Percentiles rank a stretch among this genome's conserved stretches.
These are phyloP conservation scores for Sicus ferrugineus DNA, from an alignment of 2,888 invertebrate species.

Conservation along the genomic window DNA sequence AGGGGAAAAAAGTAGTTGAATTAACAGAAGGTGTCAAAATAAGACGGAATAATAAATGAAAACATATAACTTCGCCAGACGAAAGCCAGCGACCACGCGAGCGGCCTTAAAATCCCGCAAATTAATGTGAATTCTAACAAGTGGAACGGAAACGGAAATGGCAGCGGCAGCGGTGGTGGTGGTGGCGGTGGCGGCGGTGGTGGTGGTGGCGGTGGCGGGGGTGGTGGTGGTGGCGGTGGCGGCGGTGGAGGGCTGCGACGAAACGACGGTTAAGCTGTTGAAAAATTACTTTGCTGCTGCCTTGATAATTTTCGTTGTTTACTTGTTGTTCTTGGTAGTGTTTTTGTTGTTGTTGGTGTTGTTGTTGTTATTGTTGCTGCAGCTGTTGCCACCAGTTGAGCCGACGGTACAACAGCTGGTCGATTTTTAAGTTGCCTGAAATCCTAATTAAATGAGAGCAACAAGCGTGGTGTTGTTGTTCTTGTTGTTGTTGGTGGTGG, in stretches of 20 bases:
- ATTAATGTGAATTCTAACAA: slow-evolving; percentile 26
- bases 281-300: not conserved
- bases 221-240: not conserved
- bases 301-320: not conserved
- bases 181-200: not conserved
- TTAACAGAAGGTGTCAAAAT: not conserved
- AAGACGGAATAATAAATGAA: not conserved
- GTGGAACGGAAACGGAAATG: slow-evolving; percentile 28
- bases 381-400: too few relatives aligned
- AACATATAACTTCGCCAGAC: not conserved
- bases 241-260: too few relatives aligned
- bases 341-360: too few relatives aligned
- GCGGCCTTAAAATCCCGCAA: too few relatives aligned
- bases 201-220: slow-evolving; percentile 12
- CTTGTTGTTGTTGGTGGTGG: not conserved
- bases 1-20: not conserved
- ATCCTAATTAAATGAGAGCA: too few relatives aligned
- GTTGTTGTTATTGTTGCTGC: not conserved
- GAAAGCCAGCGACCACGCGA: slow-evolving; percentile 12
- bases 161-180: not conserved
- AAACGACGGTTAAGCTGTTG: not conserved
- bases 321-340: not conserved
- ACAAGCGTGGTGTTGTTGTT: too few relatives aligned
- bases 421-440: too few relatives aligned
- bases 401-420: too few relatives aligned